These are phyloP conservation scores for Eudemis profundana DNA, from an alignment of 2,888 invertebrate species.

Conservation along the genomic window DNA sequence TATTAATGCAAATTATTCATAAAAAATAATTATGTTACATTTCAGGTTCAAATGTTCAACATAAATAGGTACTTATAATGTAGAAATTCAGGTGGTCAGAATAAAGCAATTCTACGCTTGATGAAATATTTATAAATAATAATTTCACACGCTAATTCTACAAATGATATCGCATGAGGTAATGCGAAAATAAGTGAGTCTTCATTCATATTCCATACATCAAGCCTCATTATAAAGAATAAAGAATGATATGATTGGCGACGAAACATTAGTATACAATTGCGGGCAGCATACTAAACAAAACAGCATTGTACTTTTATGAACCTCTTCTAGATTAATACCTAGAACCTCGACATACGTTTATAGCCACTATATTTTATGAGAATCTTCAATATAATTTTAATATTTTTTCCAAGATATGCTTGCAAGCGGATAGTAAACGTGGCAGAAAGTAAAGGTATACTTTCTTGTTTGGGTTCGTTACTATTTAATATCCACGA, in stretches of 20 bases:
- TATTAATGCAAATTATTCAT: too few relatives aligned
- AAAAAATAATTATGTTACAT: too few relatives aligned
- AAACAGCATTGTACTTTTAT: slow-evolving; percentile 20
- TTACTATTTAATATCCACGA: too few relatives aligned
- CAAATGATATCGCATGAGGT: not conserved
- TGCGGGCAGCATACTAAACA: slow-evolving; percentile 65
- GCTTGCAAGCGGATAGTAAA: too few relatives aligned
- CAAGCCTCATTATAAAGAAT: slow-evolving; percentile 74
- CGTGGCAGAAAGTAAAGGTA: too few relatives aligned
- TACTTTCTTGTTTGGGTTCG: too few relatives aligned
- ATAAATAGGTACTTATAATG: not conserved
- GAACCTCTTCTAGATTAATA: not conserved
- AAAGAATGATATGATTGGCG: slow-evolving; percentile 63
- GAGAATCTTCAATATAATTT: too few relatives aligned
- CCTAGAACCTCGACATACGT: not conserved
- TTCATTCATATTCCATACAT: slow-evolving; percentile 65
- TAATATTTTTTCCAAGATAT: too few relatives aligned
- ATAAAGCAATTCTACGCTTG: too few relatives aligned
- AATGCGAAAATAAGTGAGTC: slow-evolving; percentile 40
- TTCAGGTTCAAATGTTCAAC: too few relatives aligned
- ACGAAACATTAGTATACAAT: slow-evolving; percentile 73
- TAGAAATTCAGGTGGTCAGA: not conserved
- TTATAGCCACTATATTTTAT: not conserved
- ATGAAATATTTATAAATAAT: not conserved
- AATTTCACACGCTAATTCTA: slow-evolving; percentile 11